phyloP scores from a whole-genome alignment of 2,888 invertebrate species.

The Argyresthia albistria region DNA sequence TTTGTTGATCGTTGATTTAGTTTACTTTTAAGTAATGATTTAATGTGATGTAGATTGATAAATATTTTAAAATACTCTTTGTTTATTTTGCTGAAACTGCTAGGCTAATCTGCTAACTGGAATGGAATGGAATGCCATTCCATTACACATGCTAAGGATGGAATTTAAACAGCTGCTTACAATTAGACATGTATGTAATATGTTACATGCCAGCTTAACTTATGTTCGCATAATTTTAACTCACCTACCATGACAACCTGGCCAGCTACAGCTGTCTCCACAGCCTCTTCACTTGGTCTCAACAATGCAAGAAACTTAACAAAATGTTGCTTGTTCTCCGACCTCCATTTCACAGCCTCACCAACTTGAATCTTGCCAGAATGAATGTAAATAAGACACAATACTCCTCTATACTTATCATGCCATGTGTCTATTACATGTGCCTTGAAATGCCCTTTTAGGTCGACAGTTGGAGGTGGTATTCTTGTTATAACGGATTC shows the following conservation, averaged over 20 bases:
- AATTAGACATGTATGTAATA: too few relatives aligned
- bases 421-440: slow-evolving; percentile 96
- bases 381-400: slow-evolving; percentile 83
- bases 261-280: slow-evolving; percentile 83
- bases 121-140: too few relatives aligned
- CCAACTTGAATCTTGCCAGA: slow-evolving; percentile 83
- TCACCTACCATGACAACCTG: slow-evolving; percentile 91
- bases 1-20: too few relatives aligned
- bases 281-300: slow-evolving; percentile 80
- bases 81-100: too few relatives aligned
- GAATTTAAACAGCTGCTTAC: too few relatives aligned
- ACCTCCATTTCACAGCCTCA: slow-evolving; percentile 80
- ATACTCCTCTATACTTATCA: slow-evolving; percentile 86
- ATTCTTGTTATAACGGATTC: slow-evolving; percentile 84
- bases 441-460: slow-evolving; percentile 78
- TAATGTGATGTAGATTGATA: too few relatives aligned
- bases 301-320: slow-evolving; percentile 86
- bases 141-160: too few relatives aligned
- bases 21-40: too few relatives aligned
- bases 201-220: too few relatives aligned
- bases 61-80: too few relatives aligned
- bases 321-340: slow-evolving; percentile 82
- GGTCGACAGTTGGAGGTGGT: slow-evolving; percentile 79
- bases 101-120: too few relatives aligned
- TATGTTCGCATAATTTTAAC: slow-evolving; percentile 20